Evolutionary conservation across 2,797 vertebrate species (phyloP).

Genomic region (Amphiprion clarkii): DNA sequence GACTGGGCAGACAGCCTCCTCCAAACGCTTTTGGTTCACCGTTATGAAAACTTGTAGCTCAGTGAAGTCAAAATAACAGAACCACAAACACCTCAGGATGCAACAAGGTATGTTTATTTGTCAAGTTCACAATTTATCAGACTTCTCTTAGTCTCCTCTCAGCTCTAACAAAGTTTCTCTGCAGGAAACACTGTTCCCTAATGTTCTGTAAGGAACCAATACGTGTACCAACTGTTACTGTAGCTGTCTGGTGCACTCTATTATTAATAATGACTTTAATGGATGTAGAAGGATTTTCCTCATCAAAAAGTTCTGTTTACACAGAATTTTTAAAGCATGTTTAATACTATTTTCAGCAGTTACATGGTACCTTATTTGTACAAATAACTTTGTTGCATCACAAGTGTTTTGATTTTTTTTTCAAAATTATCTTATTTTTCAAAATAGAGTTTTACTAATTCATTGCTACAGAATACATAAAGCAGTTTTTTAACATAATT

Average conservation of each 20-base stretch:
- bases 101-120: constrained; percentile 6
- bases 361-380: constrained; percentile 50
- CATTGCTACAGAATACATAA: constrained; percentile 69
- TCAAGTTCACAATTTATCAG: background rate
- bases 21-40: too few relatives aligned
- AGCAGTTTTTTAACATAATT: constrained; percentile 57
- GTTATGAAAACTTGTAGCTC: too few relatives aligned
- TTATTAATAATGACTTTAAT: background rate
- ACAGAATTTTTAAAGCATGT: constrained; percentile 11
- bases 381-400: constrained; percentile 59
- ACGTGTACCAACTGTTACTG: too few relatives aligned
- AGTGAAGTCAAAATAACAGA: too few relatives aligned
- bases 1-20: too few relatives aligned
- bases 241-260: too few relatives aligned
- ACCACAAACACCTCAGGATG: background rate
- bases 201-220: too few relatives aligned
- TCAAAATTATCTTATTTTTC: constrained; percentile 72
- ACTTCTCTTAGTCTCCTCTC: background rate
- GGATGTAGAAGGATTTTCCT: background rate
- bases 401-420: constrained; percentile 43
- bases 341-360: constrained; percentile 47
- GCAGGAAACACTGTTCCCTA: too few relatives aligned
- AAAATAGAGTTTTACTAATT: constrained; percentile 79
- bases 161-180: too few relatives aligned
- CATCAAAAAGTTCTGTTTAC: background rate